Percentiles rank a stretch among this genome's conserved stretches.
These are phyloP conservation scores for Patella depressa DNA, from an alignment of 2,888 invertebrate species.

Conservation along the genomic window DNA sequence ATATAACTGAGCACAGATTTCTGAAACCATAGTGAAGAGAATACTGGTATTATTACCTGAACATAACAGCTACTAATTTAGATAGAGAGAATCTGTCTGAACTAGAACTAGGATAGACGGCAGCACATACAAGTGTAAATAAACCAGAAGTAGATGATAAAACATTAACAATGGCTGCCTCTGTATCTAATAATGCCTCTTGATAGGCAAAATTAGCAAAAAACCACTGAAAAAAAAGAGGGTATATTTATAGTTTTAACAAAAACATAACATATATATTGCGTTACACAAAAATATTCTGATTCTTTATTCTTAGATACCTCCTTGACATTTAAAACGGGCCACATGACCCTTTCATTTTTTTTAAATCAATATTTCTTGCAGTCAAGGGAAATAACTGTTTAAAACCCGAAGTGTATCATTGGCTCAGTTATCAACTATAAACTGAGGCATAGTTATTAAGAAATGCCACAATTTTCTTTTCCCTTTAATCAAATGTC, in stretches of 20 bases:
- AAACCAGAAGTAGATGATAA: slow-evolving; percentile 90
- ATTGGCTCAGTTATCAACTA: too few relatives aligned
- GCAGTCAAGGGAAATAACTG: too few relatives aligned
- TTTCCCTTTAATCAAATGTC: too few relatives aligned
- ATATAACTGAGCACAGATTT: too few relatives aligned
- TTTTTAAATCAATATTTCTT: too few relatives aligned
- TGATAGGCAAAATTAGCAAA: slow-evolving; percentile 93
- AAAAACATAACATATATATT: neutral
- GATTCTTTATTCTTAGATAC: neutral
- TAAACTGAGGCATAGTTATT: too few relatives aligned
- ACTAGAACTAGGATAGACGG: slow-evolving; percentile 85
- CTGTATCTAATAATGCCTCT: slow-evolving; percentile 85
- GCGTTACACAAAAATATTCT: neutral
- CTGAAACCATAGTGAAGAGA: too few relatives aligned
- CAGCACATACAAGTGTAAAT: slow-evolving; percentile 89
- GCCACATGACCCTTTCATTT: too few relatives aligned
- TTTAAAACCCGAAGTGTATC: too few relatives aligned
- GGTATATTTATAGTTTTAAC: slow-evolving; percentile 8
- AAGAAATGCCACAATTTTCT: too few relatives aligned
- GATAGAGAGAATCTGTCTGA: slow-evolving; percentile 89
- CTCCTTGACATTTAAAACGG: too few relatives aligned
- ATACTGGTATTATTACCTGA: slow-evolving; percentile 59
- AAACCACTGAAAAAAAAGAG: slow-evolving; percentile 85
- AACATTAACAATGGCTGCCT: slow-evolving; percentile 89
- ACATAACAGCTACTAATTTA: slow-evolving; percentile 83